These are phyloP conservation scores for Drosophila fungiperda DNA, from an alignment of 2,888 invertebrate genomes.

Conservation along the genomic window DNA sequence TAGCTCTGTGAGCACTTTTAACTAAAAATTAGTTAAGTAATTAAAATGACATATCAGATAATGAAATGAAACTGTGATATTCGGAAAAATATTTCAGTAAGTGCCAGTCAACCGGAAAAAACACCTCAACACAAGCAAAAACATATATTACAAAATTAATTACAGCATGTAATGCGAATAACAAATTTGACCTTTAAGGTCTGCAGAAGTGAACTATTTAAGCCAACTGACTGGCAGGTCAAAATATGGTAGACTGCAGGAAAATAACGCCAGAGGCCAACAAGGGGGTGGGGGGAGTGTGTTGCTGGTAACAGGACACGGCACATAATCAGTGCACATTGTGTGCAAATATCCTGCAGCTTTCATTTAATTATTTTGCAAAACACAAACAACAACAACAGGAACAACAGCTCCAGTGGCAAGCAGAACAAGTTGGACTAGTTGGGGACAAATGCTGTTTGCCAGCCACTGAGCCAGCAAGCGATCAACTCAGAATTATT, in stretches of 20 bases:
- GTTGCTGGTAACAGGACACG: conserved; percentile 32
- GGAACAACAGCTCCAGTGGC: background rate
- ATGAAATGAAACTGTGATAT: conserved; percentile 7
- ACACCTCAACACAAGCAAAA: background rate
- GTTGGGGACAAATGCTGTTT: conserved; percentile 39
- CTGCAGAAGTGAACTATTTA: background rate
- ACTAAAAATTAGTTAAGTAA: conserved; percentile 17
- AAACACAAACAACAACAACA: conserved; percentile 31
- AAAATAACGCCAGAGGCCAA: background rate
- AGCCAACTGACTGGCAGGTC: conserved; percentile 35
- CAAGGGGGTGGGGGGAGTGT: background rate
- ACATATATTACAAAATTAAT: conserved; percentile 26
- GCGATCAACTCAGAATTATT: conserved; percentile 43
- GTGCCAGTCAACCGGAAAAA: conserved; percentile 24
- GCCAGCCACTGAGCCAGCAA: conserved; percentile 29
- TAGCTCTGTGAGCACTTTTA: background rate
- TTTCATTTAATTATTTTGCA: conserved; percentile 66
- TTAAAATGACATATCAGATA: conserved; percentile 20
- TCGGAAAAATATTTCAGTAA: background rate
- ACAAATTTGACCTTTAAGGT: conserved; percentile 22
- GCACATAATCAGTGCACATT: conserved; percentile 68
- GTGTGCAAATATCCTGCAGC: conserved; percentile 66
- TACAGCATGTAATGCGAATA: conserved; percentile 20
- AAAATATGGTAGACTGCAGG: conserved; percentile 9
- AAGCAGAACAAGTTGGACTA: conserved; percentile 27